Evolutionary conservation across 2,113 vertebrate species (phyloP), one percentile per base, ranked within the genome.

Genomic region (Catharus bicknelli): DNA sequence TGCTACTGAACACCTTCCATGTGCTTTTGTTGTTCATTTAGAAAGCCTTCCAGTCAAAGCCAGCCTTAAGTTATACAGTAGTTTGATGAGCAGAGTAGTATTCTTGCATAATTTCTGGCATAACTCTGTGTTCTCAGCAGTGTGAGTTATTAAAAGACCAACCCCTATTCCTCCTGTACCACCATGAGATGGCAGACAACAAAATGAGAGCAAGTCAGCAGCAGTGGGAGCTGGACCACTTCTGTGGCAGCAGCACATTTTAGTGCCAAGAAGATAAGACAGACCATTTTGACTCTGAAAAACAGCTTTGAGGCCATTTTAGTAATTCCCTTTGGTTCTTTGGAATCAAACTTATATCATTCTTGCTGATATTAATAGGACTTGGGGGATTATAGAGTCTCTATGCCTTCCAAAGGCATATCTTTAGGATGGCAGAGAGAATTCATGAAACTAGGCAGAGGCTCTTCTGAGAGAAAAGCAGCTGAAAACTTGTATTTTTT

Each of bases 31-130:
- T 38, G 9, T 89, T 91, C 77, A 55, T 93, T 90, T 40, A 87
- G 40, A 79, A 93, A 97, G 68, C 79, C 40, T 90, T 67, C 63
- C 64, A 88, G 91, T 81, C 61, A 91, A 82, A 85, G 43, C 88
- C 76, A 57, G n/a, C 87, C 19, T 38, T 51, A 68, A 27, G 25
- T 95, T 95, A 16, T 72, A 15, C 53, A 67, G 20, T 53, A 72
- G 18, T 43, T 12, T 30, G 51, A 59, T 66, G 40, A 63, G 69
- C 69, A 88, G 29, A 66, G 57, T 34, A 66, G 17, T 43, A 29
- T 90, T 95, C 32, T 18, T 89, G 25, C 36, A 8, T 64, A 69
- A 63, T 45, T 88, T 95, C 42, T 16, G 85, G 22, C 34, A 7
- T 62, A 55, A 57, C 45, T 80, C 11, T 0, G 9, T 48, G 29